Evolutionary conservation across 1,140 invertebrate genomes (phyloP), one percentile per base, ranked within the genome.

Genomic region (Monochamus saltuarius): DNA sequence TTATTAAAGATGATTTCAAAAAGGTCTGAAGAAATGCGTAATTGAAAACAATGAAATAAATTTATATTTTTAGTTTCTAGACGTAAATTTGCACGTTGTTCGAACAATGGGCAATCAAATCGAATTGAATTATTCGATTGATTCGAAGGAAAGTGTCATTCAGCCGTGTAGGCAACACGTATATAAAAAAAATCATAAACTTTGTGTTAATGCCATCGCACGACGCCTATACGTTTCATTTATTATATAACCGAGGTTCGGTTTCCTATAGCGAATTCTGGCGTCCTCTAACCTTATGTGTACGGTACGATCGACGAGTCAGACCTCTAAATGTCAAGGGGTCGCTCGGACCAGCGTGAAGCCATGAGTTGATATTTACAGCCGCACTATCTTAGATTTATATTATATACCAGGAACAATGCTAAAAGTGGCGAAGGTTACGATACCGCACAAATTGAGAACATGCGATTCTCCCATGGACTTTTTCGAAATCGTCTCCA

Each of bases 321-420:
- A 45, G 35, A 34, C 42, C 47, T 40, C 47, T 17, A 62, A 62
- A 62, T 62, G 61, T 62, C 61, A 62, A 56, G 29, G 55, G 61
- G 61, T 62, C 61, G 49, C 16, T 56, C 56, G 54, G 49, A 36
- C 61, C 61, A 62, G 54, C 54, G 34, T 62, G 61, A 53, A 51
- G 61, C 43, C 46, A 50, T 62, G 29, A 45, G 51, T 62, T 40
- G 61, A 62, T 62, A 62, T 62, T 62, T 62, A 62, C 57, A 56
- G 61, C 53, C 57, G 55, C 54, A 55, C 49, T 52, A 52, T 62
- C 38, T 49, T 43, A 22, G 61, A 62, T 62, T 62, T 52, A 62
- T 62, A 42, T 38, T 53, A 42, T 38, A 52, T 34, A 13, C 54
- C 37, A 19, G 43, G 50, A 61, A 61, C 59, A 56, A 56, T 56